Evolutionary conservation across 92 coral and sea anemone species (phyloP), one percentile per base, ranked within the genome.

Genomic region (Epizoanthus fatuus): DNA sequence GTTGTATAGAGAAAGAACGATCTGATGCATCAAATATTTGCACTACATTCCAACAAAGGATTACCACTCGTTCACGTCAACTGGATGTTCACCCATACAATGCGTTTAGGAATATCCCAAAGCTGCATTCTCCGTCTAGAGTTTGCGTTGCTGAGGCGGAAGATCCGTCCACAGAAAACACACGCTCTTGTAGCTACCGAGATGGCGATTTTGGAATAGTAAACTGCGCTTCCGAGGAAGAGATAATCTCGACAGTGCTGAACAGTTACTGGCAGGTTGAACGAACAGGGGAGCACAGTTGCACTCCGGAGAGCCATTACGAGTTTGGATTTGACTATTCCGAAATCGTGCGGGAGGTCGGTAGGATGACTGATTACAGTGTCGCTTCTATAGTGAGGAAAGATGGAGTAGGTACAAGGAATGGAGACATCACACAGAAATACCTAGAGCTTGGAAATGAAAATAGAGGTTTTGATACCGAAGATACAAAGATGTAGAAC

Each of bases 191-290:
- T 42, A 76, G 51, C 59, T 7, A 3, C 12, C 19, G 56, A 35
- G 15, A 38, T 13, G 44, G 17, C 17, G 17, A 59, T 32, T 39
- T n/a, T 6, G 17, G 0, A 40, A 63, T 39, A 16, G 13, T 19
- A 13, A 60, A 4, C 29, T 42, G 13, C 49, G 42, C 3, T 20
- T 38, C 53, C 12, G 70, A 60, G 13, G 82, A 77, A 20, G 82
- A 77, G 38, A 77, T 77, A 58, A 22, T 44, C 12, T 9, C 63
- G 37, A 42, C 58, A 29, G 82, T 77, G 70, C 3, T 77, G 42
- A 77, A 58, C 42, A 59, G 47, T 77, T 77, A 59, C 52, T 77
- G 82, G 82, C 82, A 77, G 5, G 69, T 60, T 20, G 82, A 77
- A 39, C 35, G 82, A 42, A 45, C 45, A 4, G 82, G 82, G 8